Evolutionary conservation across 2,797 vertebrate species (phyloP).

Genomic region (Anguilla anguilla): DNA sequence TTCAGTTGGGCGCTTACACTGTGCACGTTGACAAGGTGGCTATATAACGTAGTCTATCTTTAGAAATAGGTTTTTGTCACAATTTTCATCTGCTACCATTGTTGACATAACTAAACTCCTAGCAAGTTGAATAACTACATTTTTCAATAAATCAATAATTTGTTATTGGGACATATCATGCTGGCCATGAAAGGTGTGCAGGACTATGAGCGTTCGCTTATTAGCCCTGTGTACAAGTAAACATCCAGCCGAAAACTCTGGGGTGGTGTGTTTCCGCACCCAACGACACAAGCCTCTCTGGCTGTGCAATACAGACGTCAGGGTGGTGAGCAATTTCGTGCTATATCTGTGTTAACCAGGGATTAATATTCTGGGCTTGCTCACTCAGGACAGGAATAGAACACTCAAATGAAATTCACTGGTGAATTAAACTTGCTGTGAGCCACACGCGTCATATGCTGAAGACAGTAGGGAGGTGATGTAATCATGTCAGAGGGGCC

Average conservation of each 20-base stretch:
- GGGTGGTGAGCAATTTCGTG: not conserved
- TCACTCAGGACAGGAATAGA: not conserved
- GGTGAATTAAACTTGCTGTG: not conserved
- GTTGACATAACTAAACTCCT: not conserved
- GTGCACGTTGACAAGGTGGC: not conserved
- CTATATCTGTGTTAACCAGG: not conserved
- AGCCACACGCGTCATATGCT: not conserved
- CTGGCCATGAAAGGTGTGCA: not conserved
- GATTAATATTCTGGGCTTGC: not conserved
- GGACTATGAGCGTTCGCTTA: not conserved
- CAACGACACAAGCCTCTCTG: not conserved
- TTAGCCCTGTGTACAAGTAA: conserved; percentile 8
- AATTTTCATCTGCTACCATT: not conserved
- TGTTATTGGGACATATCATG: not conserved
- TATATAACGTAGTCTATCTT: not conserved
- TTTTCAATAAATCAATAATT: not conserved
- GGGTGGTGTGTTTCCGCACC: not conserved
- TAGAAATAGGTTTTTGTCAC: not conserved
- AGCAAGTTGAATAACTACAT: not conserved
- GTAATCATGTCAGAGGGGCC: conserved; percentile 6
- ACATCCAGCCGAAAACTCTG: not conserved
- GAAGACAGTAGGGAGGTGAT: not conserved
- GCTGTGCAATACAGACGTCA: not conserved
- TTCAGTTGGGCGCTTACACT: not conserved
- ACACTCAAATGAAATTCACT: conserved; percentile 27